Base-by-base conservation (phyloP, 1,140 invertebrate species). In the Parasteatoda tepidariorum region DNA sequence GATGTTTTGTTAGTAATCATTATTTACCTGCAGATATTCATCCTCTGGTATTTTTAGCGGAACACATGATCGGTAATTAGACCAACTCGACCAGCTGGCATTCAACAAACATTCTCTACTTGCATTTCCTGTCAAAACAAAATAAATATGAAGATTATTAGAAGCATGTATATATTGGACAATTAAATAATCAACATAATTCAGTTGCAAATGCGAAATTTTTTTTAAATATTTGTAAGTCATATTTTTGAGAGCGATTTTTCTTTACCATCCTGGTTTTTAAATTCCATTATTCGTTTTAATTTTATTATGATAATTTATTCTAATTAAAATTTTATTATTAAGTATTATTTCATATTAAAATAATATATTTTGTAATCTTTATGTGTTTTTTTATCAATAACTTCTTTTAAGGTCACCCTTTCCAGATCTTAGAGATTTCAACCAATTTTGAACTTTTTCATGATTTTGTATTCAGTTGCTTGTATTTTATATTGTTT, bases 61-160 rank as follows among this genome's bases (percentile, higher is more conserved):
- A 11, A 33, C 48, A 22, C 78, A 82, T 4, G 55, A 70, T 0
- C 78, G 48, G 28, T 82, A 82, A 48, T 82, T 82, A 4, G 78
- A 82, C 78, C 78, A 82, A 26, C 31, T 70, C 0, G 78, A 82
- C 78, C 78, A 82, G 30, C 54, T 82, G 54, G 66, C 78, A 48
- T 82, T 82, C 26, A 30, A 34, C 34, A 82, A 30, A 28, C 78
- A 82, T 15, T 82, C 78, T 26, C 78, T 34, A 6, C 66, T 82
- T 0, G 78, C 78, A 54, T 82, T 82, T 11, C 54, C 78, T 82
- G 24, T 9, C 24, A 18, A 38, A 38, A 38, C 6, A 82, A 48
- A 48, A 54, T 9, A 26, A 55, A 55, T 13, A 55, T 2, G 13
- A 1, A 55, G 22, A 18, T 55, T 55, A 55, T 22, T n/a, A n/a